These are phyloP conservation scores for Parotia lawesii DNA, from an alignment of 2,113 vertebrate genomes.

Conservation along the genomic window DNA sequence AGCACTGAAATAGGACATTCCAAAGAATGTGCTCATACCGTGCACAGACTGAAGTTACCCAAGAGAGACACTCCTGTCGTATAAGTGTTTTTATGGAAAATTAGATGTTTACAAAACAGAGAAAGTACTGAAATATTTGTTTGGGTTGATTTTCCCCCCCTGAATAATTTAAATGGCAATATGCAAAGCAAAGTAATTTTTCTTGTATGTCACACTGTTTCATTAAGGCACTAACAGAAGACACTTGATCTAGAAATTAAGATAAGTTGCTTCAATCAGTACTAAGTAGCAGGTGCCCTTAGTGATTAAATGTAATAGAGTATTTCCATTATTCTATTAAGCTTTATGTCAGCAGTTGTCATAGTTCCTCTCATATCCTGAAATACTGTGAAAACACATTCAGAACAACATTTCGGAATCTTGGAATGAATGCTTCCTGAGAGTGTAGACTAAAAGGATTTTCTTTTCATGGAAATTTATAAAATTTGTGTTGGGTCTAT, in stretches of 20 bases:
- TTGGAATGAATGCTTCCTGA: neutral
- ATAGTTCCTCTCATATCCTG: neutral
- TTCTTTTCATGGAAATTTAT: neutral
- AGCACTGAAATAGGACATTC: neutral
- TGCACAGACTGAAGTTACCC: neutral
- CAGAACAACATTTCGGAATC: neutral
- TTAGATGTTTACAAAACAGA: slow-evolving; percentile 43
- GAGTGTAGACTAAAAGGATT: neutral
- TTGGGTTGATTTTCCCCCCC: neutral
- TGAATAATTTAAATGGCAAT: slow-evolving; percentile 26
- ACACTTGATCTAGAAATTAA: slow-evolving; percentile 63
- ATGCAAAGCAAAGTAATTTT: slow-evolving; percentile 49
- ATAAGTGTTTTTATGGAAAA: neutral
- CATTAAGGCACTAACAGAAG: slow-evolving; percentile 52
- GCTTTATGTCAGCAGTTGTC: slow-evolving; percentile 48
- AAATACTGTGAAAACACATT: neutral
- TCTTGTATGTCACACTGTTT: slow-evolving; percentile 44
- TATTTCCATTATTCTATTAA: slow-evolving; percentile 59
- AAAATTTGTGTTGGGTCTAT: neutral
- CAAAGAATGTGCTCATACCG: neutral
- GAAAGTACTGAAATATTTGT: slow-evolving; percentile 18
- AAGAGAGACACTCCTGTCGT: neutral
- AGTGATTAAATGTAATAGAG: slow-evolving; percentile 60
- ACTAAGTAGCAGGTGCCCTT: slow-evolving; percentile 65
- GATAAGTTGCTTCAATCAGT: slow-evolving; percentile 64